Evolutionary conservation across 2,113 vertebrate species (phyloP), one percentile per base, ranked within the genome.

Genomic region (Rhagologus leucostigma): DNA sequence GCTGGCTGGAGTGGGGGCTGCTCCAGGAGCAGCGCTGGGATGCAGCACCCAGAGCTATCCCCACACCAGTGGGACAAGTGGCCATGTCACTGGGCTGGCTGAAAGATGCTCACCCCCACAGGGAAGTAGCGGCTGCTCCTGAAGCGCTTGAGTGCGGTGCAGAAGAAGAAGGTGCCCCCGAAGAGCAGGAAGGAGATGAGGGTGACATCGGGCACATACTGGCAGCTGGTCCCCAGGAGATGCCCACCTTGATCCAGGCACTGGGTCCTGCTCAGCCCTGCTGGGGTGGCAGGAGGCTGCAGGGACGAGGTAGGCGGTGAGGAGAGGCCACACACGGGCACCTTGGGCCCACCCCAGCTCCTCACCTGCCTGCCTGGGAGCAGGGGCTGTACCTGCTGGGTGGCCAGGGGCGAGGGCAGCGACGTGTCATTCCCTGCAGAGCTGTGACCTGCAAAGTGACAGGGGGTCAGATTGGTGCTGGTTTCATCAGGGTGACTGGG

Each of bases 121-220:
- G 98, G 97, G 85, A 98, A 98, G 93, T 98, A 98, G 84, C 62
- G 86, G 95, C 98, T 98, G 71, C 80, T 96, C 95, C 97, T 98
- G 75, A 98, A 93, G 46, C 13, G 62, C 70, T 98, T 98, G 90
- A 98, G 92, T 1, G 12, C 41, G 0, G 30, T 60, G 59, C 98
- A 97, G 89, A 93, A 98, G 73, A 98, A 57, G 91, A 98, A 98
- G 21, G 98, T 98, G n/a, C 97, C 97, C 35, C 98, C 87, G 1
- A 98, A 98, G 56, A 98, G 98, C 67, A 98, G 96, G 76, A 98
- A 92, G 63, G 98, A 98, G 80, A 98, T n/a, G n/a, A 98, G 95
- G 69, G 98, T 91, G 46, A 98, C 69, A 64, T 98, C 98, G 1
- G 98, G 98, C 46, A 98, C 96, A 0, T 96, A 98, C 5, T 95